Percentiles rank a stretch among this genome's conserved stretches.
phyloP scores from a whole-genome alignment of 2,113 vertebrate species.

The Periophthalmus modestus region DNA sequence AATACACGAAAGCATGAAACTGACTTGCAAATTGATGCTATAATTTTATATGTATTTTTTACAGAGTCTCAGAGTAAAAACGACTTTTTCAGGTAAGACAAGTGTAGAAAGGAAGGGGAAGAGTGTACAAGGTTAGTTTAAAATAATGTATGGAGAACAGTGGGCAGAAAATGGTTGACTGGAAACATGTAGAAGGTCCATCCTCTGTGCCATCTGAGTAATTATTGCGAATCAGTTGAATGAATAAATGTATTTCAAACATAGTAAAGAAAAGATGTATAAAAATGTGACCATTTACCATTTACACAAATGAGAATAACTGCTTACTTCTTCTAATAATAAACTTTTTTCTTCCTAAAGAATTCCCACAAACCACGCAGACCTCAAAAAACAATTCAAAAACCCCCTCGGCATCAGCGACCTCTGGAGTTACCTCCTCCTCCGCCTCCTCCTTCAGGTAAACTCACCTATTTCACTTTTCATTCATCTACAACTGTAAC shows the following conservation, averaged over 20 bases:
- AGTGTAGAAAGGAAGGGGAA: background rate
- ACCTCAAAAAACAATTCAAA: constrained; percentile 6
- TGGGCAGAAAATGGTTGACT: no score
- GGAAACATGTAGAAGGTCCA: no score
- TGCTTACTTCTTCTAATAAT: background rate
- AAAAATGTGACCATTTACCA: no score
- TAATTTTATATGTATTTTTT: constrained; percentile 11
- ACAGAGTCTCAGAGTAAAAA: constrained; percentile 68
- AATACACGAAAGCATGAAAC: no score
- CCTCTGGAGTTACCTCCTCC: background rate
- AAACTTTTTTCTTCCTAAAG: background rate
- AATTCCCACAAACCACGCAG: background rate
- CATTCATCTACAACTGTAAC: background rate
- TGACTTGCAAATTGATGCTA: background rate
- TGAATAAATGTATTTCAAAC: no score
- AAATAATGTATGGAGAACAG: no score
- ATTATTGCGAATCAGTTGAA: no score
- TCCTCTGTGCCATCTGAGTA: no score
- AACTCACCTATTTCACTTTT: background rate
- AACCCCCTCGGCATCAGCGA: background rate
- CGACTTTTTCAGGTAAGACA: constrained; percentile 63
- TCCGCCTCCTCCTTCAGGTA: constrained; percentile 31
- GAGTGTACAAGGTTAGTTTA: background rate
- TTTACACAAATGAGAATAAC: background rate
- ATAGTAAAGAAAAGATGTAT: no score